Evolutionary conservation across 2,113 vertebrate genomes (phyloP), one percentile per base, ranked within the genome.

Genomic region (Petrocephalus microphthalmus): DNA sequence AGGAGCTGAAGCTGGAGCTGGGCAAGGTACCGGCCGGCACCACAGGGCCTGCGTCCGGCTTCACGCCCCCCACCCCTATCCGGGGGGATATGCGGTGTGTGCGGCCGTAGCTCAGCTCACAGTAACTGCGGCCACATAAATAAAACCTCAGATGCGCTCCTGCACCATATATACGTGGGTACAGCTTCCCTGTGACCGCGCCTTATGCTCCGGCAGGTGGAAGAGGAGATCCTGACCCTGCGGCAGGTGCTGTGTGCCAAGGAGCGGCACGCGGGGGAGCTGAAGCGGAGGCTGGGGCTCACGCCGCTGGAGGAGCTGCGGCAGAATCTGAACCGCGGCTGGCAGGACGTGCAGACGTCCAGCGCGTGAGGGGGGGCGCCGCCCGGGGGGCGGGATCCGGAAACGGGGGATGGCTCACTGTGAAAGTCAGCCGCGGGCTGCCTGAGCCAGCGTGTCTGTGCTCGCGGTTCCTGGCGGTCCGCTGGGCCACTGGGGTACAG

Each of bases 311-410:
- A 94, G 85, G 97, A 96, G 89, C 90, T 99, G 17, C 98, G 96
- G 93, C 96, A 97, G 89, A 99, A 97, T 91, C 92, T 99, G 20
- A 96, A 95, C 11, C 96, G 95, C 92, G 95, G 98, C 91, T 98
- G 98, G 97, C 98, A 98, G 0, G 97, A 99, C 0, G 94, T 99
- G 74, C 98, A 99, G 90, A 97, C 96, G 83, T 99, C 98, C 22
- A 94, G 91, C 0, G 97, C 97, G 98, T 99, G 90, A 95, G 98
- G 85, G 53, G 89, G 67, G 47, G 33, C 37, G 71, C 4, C 8
- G 4, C 22, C 42, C 29, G 29, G n/a, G 19, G 29, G 19, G 47
- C n/a, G 42, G 42, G 42, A n/a, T n/a, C n/a, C n/a, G n/a, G n/a
- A n/a, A n/a, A n/a, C n/a, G n/a, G n/a, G n/a, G n/a, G 57, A 8